These are phyloP conservation scores for Enteromius fasciolatus DNA, from an alignment of 2,797 vertebrate genomes.

Conservation along the genomic window DNA sequence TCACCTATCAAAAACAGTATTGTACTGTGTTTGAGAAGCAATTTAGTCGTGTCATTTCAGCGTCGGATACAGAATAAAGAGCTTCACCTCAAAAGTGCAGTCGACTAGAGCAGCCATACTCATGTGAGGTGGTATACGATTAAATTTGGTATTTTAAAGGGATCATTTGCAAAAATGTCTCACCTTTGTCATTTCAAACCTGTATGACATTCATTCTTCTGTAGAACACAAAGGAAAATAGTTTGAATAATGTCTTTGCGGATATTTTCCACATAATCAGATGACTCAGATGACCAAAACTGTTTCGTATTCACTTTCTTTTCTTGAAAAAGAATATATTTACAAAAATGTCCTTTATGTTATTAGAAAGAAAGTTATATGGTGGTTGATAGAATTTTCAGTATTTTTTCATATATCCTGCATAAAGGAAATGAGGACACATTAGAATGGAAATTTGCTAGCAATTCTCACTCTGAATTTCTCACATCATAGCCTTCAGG, in stretches of 20 bases:
- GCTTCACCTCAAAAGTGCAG: slow-evolving; percentile 14
- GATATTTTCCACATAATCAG: not conserved
- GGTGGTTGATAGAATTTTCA: not conserved
- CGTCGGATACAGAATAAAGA: slow-evolving; percentile 25
- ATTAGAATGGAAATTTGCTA: slow-evolving; percentile 1
- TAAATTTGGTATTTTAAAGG: not conserved
- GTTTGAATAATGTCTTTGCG: not conserved
- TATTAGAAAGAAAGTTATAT: not conserved
- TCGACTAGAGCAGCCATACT: slow-evolving; percentile 3
- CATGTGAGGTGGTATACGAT: not conserved
- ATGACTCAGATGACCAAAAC: not conserved
- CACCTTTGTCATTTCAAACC: not conserved
- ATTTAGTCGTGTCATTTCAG: slow-evolving; percentile 41
- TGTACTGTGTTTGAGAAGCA: slow-evolving; percentile 39
- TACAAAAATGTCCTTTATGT: not conserved
- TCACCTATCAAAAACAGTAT: slow-evolving; percentile 43
- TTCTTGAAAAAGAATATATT: not conserved
- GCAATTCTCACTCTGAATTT: slow-evolving; percentile 10
- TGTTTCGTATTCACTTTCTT: not conserved
- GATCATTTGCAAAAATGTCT: not conserved
- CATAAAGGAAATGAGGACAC: not conserved
- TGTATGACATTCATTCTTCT: not conserved
- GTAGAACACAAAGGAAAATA: not conserved
- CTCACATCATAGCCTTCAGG: not conserved
- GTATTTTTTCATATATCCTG: not conserved